Base-by-base conservation (phyloP, 2,888 invertebrate genomes). In the Punctoribates punctum region DNA sequence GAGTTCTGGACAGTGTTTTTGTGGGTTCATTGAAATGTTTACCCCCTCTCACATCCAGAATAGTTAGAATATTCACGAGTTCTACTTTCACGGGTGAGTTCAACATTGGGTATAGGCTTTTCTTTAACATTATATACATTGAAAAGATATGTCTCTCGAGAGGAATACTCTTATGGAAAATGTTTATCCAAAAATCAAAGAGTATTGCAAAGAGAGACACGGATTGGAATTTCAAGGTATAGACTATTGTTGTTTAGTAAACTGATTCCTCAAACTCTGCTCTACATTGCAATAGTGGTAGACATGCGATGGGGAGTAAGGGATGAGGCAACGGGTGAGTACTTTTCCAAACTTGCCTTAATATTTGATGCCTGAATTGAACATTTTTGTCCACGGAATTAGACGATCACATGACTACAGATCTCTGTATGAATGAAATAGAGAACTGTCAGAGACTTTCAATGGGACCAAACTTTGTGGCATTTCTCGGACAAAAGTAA, bases 271-370 rank as follows among this genome's bases (percentile, higher is more conserved):
- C 51, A 13, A 51, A 17, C 17, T 48, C 15, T 48, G 5, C 23
- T n/a, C n/a, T n/a, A n/a, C n/a, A n/a, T n/a, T n/a, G n/a, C n/a
- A n/a, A 27, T 1, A 94, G 96, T 97, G 3, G 97, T 97, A 38
- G 97, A 97, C 85, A 97, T 97, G 97, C 88, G 97, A 82, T 97
- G 97, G 97, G 97, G 97, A 6, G 96, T 97, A 0, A 87, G 97
- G 82, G 97, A 98, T 82, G 97, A 97, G 85, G 96, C 97, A 0
- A 98, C 97, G 11, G 72, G 72, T 72, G 38, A 25, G 46, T 20
- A 8, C 3, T 34, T 5, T 25, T 67, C n/a, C n/a, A 42, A 13
- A 2, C 20, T 29, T n/a, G 4, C 6, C 1, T 38, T 2, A 34
- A 34, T 42, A 42, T 42, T 42, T 42, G 0, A 27, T 60, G 11